Evolutionary conservation across 30 jellyfish, hydroid and myxozoan species (phyloP), one percentile per base, ranked within the genome.

Genomic region (Pseudorhiza aurosa): DNA sequence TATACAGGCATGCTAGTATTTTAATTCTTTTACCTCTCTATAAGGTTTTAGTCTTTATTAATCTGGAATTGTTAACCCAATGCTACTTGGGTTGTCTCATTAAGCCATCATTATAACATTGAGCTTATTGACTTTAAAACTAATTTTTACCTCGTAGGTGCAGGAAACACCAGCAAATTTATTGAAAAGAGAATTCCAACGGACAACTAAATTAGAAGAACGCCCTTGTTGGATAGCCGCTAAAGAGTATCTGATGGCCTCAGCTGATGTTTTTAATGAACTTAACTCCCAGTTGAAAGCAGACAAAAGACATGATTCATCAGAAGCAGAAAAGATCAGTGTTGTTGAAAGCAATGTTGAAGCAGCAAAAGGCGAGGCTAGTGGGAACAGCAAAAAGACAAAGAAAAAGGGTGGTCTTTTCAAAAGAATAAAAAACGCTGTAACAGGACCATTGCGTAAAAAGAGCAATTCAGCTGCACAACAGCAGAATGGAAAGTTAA

Each of bases 181-280:
- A n/a, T n/a, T n/a, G n/a, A n/a, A n/a, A n/a, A n/a, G n/a, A n/a
- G n/a, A n/a, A n/a, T n/a, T n/a, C n/a, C n/a, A n/a, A n/a, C n/a
- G n/a, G n/a, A n/a, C n/a, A n/a, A n/a, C n/a, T n/a, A n/a, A n/a
- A n/a, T n/a, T n/a, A n/a, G n/a, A n/a, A n/a, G n/a, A n/a, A n/a
- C n/a, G n/a, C n/a, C n/a, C n/a, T n/a, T n/a, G n/a, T n/a, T n/a
- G n/a, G n/a, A n/a, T n/a, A n/a, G n/a, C n/a, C n/a, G n/a, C n/a
- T n/a, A n/a, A n/a, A n/a, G n/a, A n/a, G 74, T 28, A 5, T 28
- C 86, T 72, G 21, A 72, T 72, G 86, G 86, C 86, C 59, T 50
- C 75, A 17, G 75, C 75, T 31, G 75, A 57, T 21, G 37, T 72
- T 24, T 28, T 56, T 19, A 57, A 57, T 36, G 86, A 72, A 53